These are phyloP conservation scores for Poeciliopsis gracilis DNA, from an alignment of 2,797 vertebrate species.

Conservation along the genomic window DNA sequence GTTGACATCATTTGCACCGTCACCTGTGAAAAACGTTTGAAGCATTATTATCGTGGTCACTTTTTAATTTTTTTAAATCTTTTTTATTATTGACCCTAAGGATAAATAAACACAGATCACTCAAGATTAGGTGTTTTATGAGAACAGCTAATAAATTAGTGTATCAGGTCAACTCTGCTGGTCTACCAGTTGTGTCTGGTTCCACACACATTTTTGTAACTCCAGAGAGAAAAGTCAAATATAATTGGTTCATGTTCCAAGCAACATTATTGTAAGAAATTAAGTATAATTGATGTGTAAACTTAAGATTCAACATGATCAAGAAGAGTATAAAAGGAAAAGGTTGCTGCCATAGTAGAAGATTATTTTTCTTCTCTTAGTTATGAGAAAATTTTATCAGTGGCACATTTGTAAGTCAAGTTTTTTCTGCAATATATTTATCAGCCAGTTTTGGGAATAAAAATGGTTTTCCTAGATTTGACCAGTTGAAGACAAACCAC, in stretches of 20 bases:
- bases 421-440: not conserved
- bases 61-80: not conserved
- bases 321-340: not conserved
- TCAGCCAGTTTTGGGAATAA: no score
- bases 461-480: not conserved
- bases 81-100: not conserved
- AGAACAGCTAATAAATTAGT: not conserved
- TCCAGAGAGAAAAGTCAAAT: not conserved
- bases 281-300: not conserved
- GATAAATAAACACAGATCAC: not conserved
- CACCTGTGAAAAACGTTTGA: constrained; percentile 79
- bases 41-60: not conserved
- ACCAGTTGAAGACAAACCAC: not conserved
- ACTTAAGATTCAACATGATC: not conserved
- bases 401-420: not conserved
- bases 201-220: not conserved
- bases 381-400: not conserved
- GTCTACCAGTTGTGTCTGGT: not conserved
- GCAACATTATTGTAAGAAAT: not conserved
- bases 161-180: not conserved
- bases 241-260: not conserved
- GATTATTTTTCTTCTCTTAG: not conserved
- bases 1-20: constrained; percentile 95
- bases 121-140: not conserved
- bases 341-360: not conserved